Conservation (phyloP, 2,113 vertebrate genomes). For the Solea senegalensis region DNA sequence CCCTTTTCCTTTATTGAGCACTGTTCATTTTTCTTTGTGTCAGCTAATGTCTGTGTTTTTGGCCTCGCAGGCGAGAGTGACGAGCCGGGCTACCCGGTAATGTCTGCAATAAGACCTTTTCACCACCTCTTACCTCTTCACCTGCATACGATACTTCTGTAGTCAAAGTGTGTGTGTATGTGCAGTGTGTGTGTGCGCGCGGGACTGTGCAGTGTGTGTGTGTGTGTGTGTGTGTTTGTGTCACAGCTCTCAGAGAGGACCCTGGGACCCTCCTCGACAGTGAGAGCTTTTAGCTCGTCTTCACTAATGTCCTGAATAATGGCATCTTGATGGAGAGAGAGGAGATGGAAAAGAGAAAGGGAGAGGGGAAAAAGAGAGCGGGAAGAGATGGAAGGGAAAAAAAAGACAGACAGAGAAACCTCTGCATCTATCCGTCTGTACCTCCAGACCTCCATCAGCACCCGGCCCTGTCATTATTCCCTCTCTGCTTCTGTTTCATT, state of each 20-base stretch:
- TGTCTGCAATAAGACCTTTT: conserved; percentile 73
- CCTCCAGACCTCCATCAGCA: conserved; percentile 61
- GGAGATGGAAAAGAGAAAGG: conserved; percentile 31
- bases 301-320: conserved; percentile 86
- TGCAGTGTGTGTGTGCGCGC: conserved; percentile 11
- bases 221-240: conserved; percentile 43
- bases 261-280: conserved; percentile 81
- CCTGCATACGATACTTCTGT: conserved; percentile 55
- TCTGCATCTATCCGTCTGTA: conserved; percentile 59
- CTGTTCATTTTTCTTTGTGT: conserved; percentile 49
- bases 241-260: conserved; percentile 76
- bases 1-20: conserved; percentile 30
- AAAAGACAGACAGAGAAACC: conserved; percentile 52
- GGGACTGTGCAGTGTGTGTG: background rate
- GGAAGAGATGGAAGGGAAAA: conserved; percentile 9
- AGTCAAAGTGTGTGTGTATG: conserved; percentile 35
- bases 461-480: conserved; percentile 65
- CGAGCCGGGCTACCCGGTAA: conserved; percentile 55
- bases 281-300: conserved; percentile 86
- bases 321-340: conserved; percentile 80
- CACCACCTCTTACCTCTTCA: conserved; percentile 71
- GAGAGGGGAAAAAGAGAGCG: conserved; percentile 6
- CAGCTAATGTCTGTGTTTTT: conserved; percentile 61
- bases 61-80: conserved; percentile 48
- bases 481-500: conserved; percentile 68